These are phyloP conservation scores for Ceraclea dissimilis DNA, from an alignment of 2,888 invertebrate species.

Conservation along the genomic window DNA sequence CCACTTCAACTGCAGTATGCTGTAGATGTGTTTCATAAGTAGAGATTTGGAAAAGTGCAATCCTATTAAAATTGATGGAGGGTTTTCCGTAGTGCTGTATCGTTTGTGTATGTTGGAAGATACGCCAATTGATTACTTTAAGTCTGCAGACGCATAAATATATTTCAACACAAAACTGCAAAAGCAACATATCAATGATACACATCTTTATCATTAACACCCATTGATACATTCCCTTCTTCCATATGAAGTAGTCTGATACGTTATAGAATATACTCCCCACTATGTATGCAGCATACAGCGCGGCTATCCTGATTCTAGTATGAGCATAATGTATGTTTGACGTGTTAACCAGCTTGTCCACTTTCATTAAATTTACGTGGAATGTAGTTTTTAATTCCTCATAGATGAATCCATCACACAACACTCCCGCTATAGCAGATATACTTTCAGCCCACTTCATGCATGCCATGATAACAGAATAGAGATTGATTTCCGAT, in stretches of 20 bases:
- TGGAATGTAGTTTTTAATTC: constrained; percentile 7
- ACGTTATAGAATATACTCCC: constrained; percentile 1
- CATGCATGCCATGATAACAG: not conserved
- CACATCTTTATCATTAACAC: constrained; percentile 7
- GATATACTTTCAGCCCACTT: constrained; percentile 6
- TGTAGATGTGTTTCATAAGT: not conserved
- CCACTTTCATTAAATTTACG: constrained; percentile 1
- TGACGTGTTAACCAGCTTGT: constrained; percentile 1
- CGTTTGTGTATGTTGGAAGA: not conserved
- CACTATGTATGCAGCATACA: constrained; percentile 1
- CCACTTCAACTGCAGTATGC: not conserved
- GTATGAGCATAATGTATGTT: not conserved
- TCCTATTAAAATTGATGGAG: not conserved
- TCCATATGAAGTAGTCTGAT: not conserved
- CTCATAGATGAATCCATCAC: not conserved
- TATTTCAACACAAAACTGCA: constrained; percentile 11
- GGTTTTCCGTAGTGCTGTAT: too few relatives aligned
- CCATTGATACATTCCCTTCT: constrained; percentile 4
- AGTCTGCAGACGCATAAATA: constrained; percentile 9
- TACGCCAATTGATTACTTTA: not conserved
- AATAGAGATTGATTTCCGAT: not conserved
- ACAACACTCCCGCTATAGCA: not conserved
- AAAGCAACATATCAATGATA: constrained; percentile 9
- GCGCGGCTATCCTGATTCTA: not conserved
- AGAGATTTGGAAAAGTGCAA: not conserved